Evolutionary conservation across 1,140 invertebrate species (phyloP).

Genomic region (Plectus sambesii): DNA sequence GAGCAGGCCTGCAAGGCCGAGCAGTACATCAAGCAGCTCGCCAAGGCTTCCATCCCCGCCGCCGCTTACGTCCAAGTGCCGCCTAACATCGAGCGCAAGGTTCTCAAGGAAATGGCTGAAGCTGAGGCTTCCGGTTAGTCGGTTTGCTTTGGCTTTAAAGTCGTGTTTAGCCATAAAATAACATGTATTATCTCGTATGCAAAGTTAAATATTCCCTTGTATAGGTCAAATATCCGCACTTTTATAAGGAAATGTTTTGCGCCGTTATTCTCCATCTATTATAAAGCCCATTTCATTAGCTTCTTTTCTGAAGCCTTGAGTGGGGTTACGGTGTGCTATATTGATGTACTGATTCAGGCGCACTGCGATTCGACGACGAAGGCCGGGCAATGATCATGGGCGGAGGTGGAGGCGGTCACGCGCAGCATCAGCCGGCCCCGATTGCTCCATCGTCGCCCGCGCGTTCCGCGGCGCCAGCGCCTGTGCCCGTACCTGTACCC

Average conservation of each 20-base stretch:
- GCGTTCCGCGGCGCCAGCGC: slow-evolving; percentile 13
- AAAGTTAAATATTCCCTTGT: too few relatives aligned
- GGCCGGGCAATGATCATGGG: slow-evolving; percentile 14
- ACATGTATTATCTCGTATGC: too few relatives aligned
- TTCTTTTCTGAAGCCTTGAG: slow-evolving; percentile 6
- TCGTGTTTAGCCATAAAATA: too few relatives aligned
- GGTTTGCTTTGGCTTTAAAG: too few relatives aligned
- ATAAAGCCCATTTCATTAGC: background rate
- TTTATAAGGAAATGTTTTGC: slow-evolving; percentile 5
- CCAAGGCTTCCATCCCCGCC: slow-evolving; percentile 22
- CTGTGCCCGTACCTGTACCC: slow-evolving; percentile 13
- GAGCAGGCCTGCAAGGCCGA: slow-evolving; percentile 64
- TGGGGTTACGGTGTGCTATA: too few relatives aligned
- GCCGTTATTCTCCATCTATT: background rate
- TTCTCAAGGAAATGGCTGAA: slow-evolving; percentile 24
- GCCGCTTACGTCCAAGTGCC: slow-evolving; percentile 13
- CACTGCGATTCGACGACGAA: slow-evolving; percentile 23
- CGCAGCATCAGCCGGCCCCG: background rate
- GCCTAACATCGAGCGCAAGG: slow-evolving; percentile 19
- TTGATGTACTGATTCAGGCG: slow-evolving; percentile 17
- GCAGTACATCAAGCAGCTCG: slow-evolving; percentile 53
- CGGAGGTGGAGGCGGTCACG: background rate
- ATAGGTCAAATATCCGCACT: too few relatives aligned
- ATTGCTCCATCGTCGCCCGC: slow-evolving; percentile 1
- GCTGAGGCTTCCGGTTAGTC: slow-evolving; percentile 16